Conservation (phyloP, 2,888 invertebrate species). For the Allacma fusca region DNA sequence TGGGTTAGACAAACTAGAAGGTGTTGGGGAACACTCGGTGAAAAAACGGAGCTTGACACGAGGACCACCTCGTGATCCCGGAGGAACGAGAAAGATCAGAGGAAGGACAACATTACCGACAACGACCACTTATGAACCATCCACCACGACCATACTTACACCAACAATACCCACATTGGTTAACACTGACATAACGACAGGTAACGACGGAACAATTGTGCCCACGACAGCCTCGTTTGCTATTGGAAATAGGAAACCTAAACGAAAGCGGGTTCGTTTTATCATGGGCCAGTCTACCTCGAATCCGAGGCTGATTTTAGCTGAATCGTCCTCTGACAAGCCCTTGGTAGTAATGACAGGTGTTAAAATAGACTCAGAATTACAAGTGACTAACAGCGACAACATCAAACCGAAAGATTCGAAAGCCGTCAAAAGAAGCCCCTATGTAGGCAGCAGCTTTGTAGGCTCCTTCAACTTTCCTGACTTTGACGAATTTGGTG, state of each 20-base stretch:
- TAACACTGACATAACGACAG: constrained; percentile 31
- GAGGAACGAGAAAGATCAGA: constrained; percentile 38
- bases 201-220: constrained; percentile 12
- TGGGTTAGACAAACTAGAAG: constrained; percentile 40
- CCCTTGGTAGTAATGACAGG: constrained; percentile 28
- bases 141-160: constrained; percentile 34
- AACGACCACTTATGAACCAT: constrained; percentile 33
- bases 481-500: constrained; percentile 62
- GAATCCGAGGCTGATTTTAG: constrained; percentile 3
- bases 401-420: constrained; percentile 57
- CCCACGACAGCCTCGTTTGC: not conserved
- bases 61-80: constrained; percentile 45
- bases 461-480: constrained; percentile 59
- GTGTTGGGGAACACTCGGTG: constrained; percentile 44
- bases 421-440: constrained; percentile 61
- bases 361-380: constrained; percentile 32
- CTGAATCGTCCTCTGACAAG: constrained; percentile 26
- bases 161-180: constrained; percentile 36
- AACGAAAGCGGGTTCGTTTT: constrained; percentile 18
- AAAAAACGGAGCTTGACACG: constrained; percentile 43
- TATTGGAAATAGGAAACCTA: not conserved
- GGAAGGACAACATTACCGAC: constrained; percentile 31
- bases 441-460: constrained; percentile 56
- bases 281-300: constrained; percentile 16
- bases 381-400: constrained; percentile 25